Evolutionary conservation across 1,140 invertebrate species (phyloP), one percentile per base, ranked within the genome.

Genomic region (Achroia grisella): DNA sequence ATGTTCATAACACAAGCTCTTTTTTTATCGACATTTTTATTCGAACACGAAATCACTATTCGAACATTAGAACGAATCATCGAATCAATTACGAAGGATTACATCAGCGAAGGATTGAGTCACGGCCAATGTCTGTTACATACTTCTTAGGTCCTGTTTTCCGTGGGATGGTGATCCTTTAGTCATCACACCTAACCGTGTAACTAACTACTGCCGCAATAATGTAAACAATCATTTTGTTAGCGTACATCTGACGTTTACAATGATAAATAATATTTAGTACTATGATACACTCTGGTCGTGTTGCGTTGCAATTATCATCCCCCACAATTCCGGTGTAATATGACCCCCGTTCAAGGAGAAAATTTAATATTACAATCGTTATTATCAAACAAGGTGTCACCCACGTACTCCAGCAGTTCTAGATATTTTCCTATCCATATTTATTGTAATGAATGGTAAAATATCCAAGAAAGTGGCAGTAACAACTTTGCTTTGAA

Each of bases 61-160:
- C 42, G 35, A 56, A 52, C 53, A 39, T 50, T 57, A 65, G 48
- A 50, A 44, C 76, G 68, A 78, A 73, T 83, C 76, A 79, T 62
- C 65, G 64, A 65, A 76, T 71, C 68, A 75, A 74, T 79, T 79
- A 72, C 65, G 60, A 72, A 46, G 63, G 50, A 75, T 83, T 83
- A 69, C 76, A 79, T 83, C 77, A 83, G 63, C 71, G 72, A 78
- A 77, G 68, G 72, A 71, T 76, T 81, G 79, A 83, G 67, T 82
- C 78, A 82, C 45, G 70, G 76, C 44, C 71, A 66, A 62, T 63
- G 67, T 59, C 56, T 63, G 62, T 62, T 69, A 55, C 48, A 59
- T 52, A 15, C 35, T 62, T 54, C 59, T 56, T 58, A 56, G 44
- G 57, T 74, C 69, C 73, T 79, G 67, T 55, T 56, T 54, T 56